Evolutionary conservation across 2,888 invertebrate genomes (phyloP).

Genomic region (Sclerodermus sp.): DNA sequence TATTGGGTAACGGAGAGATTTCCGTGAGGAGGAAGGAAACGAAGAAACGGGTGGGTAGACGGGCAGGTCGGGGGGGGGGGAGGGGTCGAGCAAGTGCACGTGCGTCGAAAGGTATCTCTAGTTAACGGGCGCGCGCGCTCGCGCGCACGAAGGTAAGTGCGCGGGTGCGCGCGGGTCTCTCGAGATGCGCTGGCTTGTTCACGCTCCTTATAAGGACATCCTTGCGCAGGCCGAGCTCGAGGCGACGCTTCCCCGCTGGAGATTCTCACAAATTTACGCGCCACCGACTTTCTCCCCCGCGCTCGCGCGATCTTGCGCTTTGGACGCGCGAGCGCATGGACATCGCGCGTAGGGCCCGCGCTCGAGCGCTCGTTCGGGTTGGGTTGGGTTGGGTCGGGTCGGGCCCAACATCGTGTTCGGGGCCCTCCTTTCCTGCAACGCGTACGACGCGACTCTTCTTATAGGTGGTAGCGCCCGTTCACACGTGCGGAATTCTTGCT

Average conservation of each 20-base stretch:
- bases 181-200: slow-evolving; percentile 52
- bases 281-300: too few relatives aligned
- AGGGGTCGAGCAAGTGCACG: neutral
- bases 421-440: too few relatives aligned
- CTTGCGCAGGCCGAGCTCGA: slow-evolving; percentile 40
- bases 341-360: too few relatives aligned
- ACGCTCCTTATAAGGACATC: slow-evolving; percentile 56
- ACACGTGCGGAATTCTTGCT: too few relatives aligned
- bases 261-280: slow-evolving; percentile 43
- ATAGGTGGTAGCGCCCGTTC: too few relatives aligned
- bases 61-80: neutral
- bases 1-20: too few relatives aligned
- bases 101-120: neutral
- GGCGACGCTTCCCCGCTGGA: slow-evolving; percentile 39
- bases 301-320: too few relatives aligned
- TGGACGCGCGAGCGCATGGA: too few relatives aligned
- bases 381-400: too few relatives aligned
- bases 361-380: too few relatives aligned
- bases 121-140: slow-evolving; percentile 25
- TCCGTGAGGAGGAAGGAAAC: neutral
- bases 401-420: too few relatives aligned
- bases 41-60: neutral
- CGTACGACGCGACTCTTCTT: too few relatives aligned
- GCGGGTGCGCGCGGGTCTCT: slow-evolving; percentile 22
- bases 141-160: slow-evolving; percentile 20